These are phyloP conservation scores for Bradysia coprophila DNA, from an alignment of 1,140 invertebrate species.

Conservation along the genomic window DNA sequence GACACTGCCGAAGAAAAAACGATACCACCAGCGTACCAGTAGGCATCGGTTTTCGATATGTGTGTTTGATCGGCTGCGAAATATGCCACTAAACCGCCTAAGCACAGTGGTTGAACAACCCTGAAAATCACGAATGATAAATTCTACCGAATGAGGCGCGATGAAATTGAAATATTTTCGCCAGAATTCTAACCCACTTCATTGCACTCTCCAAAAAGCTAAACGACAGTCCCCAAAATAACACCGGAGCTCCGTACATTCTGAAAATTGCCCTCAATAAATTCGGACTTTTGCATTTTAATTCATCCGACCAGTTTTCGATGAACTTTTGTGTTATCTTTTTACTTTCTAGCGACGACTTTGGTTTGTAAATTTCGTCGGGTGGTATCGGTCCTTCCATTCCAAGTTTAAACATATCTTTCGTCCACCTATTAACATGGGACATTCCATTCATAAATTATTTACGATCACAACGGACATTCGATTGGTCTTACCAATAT, in stretches of 20 bases:
- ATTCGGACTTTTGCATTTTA: conserved; percentile 26
- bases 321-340: conserved; percentile 15
- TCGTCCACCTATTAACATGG: conserved; percentile 24
- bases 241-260: conserved; percentile 29
- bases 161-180: not conserved
- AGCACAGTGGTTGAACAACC: conserved; percentile 44
- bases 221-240: conserved; percentile 28
- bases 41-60: conserved; percentile 32
- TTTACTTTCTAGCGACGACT: conserved; percentile 14
- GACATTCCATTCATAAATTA: no score
- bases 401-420: conserved; percentile 24
- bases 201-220: conserved; percentile 29
- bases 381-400: conserved; percentile 24
- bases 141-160: not conserved
- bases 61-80: conserved; percentile 32
- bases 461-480: no score
- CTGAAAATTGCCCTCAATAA: conserved; percentile 28
- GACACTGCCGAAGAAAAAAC: conserved; percentile 38
- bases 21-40: conserved; percentile 46
- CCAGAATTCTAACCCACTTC: conserved; percentile 22
- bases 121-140: conserved; percentile 26
- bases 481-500: no score
- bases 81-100: conserved; percentile 46
- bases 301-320: conserved; percentile 16
- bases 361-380: conserved; percentile 27